Conservation (phyloP, 2,888 invertebrate species). For the Pasiphila rectangulata region DNA sequence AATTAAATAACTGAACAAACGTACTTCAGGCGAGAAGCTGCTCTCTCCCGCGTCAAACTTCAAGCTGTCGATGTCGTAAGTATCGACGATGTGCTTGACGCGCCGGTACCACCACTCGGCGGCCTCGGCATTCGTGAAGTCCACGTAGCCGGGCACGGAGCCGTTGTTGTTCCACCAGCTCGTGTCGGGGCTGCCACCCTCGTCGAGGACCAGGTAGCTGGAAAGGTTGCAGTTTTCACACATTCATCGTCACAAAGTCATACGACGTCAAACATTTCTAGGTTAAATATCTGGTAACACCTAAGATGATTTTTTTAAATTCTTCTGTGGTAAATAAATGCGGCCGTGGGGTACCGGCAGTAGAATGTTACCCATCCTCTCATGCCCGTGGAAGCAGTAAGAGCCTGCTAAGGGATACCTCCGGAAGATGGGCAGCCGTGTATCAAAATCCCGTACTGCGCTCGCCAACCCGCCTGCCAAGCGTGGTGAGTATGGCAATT, state of each 20-base stretch:
- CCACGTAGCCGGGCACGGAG: conserved; percentile 80
- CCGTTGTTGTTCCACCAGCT: conserved; percentile 80
- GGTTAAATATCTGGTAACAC: too few relatives aligned
- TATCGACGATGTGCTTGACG: conserved; percentile 75
- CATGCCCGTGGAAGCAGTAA: too few relatives aligned
- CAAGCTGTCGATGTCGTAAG: conserved; percentile 86
- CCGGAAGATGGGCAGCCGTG: too few relatives aligned
- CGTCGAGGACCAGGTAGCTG: conserved; percentile 75
- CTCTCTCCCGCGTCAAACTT: conserved; percentile 92
- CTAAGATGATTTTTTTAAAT: too few relatives aligned
- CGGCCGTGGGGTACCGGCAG: too few relatives aligned
- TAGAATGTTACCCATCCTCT: too few relatives aligned
- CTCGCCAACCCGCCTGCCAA: too few relatives aligned
- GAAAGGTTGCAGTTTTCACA: conserved; percentile 11
- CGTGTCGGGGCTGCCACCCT: conserved; percentile 64
- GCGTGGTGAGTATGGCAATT: too few relatives aligned
- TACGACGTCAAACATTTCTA: background rate
- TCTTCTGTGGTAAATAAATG: too few relatives aligned
- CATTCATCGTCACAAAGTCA: too few relatives aligned
- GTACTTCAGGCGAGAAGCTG: conserved; percentile 83
- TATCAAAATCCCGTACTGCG: too few relatives aligned
- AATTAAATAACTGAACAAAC: background rate
- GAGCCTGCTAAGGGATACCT: too few relatives aligned
- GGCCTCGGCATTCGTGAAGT: conserved; percentile 86
- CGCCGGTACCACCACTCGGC: conserved; percentile 82